These are phyloP conservation scores for Yponomeuta evonymella DNA, from an alignment of 2,888 invertebrate genomes.

Conservation along the genomic window DNA sequence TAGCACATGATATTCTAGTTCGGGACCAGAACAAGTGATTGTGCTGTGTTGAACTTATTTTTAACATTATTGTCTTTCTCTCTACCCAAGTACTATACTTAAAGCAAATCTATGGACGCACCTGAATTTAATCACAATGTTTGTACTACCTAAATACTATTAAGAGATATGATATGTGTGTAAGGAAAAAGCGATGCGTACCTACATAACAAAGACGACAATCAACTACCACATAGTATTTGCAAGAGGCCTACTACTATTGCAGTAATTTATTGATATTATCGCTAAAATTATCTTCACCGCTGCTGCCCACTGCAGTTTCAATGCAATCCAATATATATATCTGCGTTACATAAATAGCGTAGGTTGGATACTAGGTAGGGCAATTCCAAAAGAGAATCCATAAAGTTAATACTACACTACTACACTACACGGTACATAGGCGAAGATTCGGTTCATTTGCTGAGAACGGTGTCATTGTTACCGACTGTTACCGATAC, in stretches of 20 bases:
- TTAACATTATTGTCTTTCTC: too few relatives aligned
- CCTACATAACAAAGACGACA: background rate
- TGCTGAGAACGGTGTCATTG: too few relatives aligned
- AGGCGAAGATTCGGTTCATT: too few relatives aligned
- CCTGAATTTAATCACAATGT: background rate
- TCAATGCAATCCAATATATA: background rate
- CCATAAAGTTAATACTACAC: too few relatives aligned
- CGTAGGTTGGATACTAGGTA: background rate
- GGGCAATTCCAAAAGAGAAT: background rate
- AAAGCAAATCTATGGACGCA: too few relatives aligned
- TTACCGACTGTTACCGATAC: too few relatives aligned
- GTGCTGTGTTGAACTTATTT: too few relatives aligned
- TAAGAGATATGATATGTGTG: background rate
- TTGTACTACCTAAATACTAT: background rate
- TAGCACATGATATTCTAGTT: too few relatives aligned
- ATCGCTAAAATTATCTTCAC: background rate
- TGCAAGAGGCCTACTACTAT: background rate
- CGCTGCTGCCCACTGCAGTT: background rate
- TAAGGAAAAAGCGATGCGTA: background rate
- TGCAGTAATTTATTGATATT: background rate
- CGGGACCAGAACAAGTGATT: too few relatives aligned
- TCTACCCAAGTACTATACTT: too few relatives aligned
- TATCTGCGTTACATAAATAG: background rate
- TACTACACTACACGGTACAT: too few relatives aligned
- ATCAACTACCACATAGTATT: background rate